Evolutionary conservation across 2,113 vertebrate species (phyloP).

Genomic region (Micronisus gabar): DNA sequence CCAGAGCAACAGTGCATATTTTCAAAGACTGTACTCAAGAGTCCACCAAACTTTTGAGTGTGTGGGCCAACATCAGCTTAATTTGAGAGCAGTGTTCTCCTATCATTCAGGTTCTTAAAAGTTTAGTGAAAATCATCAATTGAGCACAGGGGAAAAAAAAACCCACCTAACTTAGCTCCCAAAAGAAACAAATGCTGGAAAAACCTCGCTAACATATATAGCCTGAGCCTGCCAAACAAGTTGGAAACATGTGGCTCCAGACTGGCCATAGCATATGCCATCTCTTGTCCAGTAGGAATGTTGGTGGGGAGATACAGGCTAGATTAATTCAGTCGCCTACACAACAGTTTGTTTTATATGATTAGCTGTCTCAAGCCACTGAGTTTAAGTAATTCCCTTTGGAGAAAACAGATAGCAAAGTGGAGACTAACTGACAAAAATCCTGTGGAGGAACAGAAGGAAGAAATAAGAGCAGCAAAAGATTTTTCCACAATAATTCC

Average conservation of each 20-base stretch:
- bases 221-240: background rate
- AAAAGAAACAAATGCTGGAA: background rate
- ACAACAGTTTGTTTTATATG: background rate
- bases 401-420: background rate
- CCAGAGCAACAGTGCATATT: rapidly evolving
- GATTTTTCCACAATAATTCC: background rate
- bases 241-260: background rate
- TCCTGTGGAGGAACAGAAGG: background rate
- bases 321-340: background rate
- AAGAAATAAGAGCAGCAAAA: background rate
- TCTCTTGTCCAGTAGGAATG: background rate
- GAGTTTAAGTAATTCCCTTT: background rate
- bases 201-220: rapidly evolving
- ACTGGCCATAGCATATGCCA: background rate
- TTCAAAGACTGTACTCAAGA: background rate
- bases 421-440: background rate
- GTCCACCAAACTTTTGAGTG: background rate
- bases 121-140: background rate
- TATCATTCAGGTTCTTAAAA: background rate
- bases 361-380: background rate
- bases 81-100: background rate
- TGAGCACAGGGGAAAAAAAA: background rate
- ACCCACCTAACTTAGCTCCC: background rate
- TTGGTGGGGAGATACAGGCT: background rate
- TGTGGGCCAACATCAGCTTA: background rate